phyloP scores from a whole-genome alignment of 1,140 invertebrate genomes.

The Melanaphis sacchari region DNA sequence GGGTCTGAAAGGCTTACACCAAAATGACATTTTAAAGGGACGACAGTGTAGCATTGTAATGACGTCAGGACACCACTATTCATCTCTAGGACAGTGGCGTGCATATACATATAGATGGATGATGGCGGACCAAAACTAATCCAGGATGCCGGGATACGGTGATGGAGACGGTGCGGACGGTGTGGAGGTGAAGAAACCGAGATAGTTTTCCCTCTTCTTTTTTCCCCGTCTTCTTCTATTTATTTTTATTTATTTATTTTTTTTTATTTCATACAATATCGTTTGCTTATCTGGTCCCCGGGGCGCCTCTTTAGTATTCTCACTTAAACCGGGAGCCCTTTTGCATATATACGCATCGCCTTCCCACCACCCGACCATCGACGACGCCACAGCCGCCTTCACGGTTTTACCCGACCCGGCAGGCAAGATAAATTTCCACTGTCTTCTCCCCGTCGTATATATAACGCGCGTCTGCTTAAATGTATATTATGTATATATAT shows the following conservation, averaged over 20 bases:
- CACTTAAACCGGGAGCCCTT: constrained; percentile 56
- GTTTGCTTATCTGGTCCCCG: constrained; percentile 57
- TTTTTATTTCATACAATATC: constrained; percentile 57
- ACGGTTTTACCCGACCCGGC: not conserved
- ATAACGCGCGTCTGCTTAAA: constrained; percentile 38
- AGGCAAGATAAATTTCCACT: constrained; percentile 55
- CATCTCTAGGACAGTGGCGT: constrained; percentile 44
- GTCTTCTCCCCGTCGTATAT: constrained; percentile 37
- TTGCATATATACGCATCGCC: constrained; percentile 20
- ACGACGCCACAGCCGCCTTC: not conserved
- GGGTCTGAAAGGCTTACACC: constrained; percentile 48
- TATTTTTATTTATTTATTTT: constrained; percentile 2
- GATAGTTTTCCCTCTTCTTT: constrained; percentile 9
- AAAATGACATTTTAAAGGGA: constrained; percentile 56
- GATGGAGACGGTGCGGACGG: not conserved
- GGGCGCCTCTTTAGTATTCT: constrained; percentile 57
- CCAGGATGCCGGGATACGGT: not conserved
- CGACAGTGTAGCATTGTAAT: constrained; percentile 54
- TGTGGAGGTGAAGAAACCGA: not conserved
- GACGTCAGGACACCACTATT: constrained; percentile 56
- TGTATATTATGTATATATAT: constrained; percentile 1
- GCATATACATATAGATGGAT: constrained; percentile 46
- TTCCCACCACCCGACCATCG: not conserved
- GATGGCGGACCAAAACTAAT: constrained; percentile 56
- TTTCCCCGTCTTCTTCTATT: not conserved